Conservation (phyloP, 2,797 vertebrate genomes). For the Lacerta agilis region DNA sequence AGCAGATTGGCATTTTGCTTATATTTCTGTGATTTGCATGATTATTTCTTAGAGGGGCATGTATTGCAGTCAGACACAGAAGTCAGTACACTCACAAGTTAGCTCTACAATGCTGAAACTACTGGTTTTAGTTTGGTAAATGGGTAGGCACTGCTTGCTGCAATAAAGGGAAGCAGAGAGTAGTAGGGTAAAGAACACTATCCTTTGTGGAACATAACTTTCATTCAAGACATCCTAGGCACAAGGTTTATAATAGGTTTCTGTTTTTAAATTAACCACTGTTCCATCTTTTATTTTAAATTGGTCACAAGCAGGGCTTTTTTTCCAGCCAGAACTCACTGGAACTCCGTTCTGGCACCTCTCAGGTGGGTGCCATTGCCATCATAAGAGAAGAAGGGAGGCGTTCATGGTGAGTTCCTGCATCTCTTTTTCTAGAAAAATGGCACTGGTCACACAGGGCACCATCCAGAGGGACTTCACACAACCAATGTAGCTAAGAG, state of each 20-base stretch:
- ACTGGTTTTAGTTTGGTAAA: not conserved
- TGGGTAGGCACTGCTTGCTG: not conserved
- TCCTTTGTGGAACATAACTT: not conserved
- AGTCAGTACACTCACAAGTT: not conserved
- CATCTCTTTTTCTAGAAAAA: too few relatives aligned
- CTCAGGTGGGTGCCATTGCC: too few relatives aligned
- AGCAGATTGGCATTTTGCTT: not conserved
- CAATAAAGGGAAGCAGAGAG: too few relatives aligned
- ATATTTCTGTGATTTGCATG: not conserved
- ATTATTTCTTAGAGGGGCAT: not conserved
- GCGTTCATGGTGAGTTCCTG: too few relatives aligned
- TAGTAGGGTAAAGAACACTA: not conserved
- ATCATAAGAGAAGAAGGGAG: too few relatives aligned
- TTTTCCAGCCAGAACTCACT: too few relatives aligned
- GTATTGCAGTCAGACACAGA: not conserved
- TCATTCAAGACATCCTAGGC: not conserved
- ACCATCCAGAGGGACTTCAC: not conserved
- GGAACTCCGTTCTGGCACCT: too few relatives aligned
- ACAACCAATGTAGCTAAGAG: not conserved
- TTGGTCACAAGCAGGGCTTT: not conserved
- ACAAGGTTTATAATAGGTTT: not conserved
- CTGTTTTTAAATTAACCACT: not conserved
- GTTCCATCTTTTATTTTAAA: not conserved
- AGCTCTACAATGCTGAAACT: not conserved
- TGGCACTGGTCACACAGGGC: too few relatives aligned